Evolutionary conservation across 2,797 vertebrate species (phyloP).

Genomic region (Premnoplex brunnescens): DNA sequence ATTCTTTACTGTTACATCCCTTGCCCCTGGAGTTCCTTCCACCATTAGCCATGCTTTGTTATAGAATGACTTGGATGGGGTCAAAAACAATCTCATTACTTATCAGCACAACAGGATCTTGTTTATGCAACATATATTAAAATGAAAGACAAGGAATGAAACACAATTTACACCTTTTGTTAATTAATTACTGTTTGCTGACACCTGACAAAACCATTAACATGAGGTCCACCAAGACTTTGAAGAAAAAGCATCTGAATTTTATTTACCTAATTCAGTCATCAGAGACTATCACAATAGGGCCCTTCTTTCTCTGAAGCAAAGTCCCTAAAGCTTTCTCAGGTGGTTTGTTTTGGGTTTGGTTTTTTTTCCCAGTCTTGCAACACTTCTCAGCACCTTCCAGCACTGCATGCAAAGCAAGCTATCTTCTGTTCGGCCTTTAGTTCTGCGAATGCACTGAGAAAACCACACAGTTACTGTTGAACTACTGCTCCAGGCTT

Average conservation of each 20-base stretch:
- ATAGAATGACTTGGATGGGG: not conserved
- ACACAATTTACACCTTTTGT: not conserved
- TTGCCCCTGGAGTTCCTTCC: not conserved
- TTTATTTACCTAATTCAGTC: not conserved
- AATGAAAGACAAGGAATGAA: not conserved
- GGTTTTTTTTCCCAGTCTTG: not conserved
- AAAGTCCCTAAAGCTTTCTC: not conserved
- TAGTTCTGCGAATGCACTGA: not conserved
- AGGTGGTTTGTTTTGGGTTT: not conserved
- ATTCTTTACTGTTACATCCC: not conserved
- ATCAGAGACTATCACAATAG: not conserved
- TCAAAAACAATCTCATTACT: not conserved
- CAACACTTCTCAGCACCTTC: not conserved
- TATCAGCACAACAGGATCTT: not conserved
- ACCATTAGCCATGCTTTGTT: not conserved
- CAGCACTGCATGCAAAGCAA: not conserved
- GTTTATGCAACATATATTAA: not conserved
- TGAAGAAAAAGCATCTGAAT: not conserved
- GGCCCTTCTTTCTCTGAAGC: not conserved
- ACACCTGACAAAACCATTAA: not conserved
- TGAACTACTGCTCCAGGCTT: not conserved
- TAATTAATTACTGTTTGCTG: not conserved
- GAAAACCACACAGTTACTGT: not conserved
- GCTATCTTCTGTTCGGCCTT: not conserved
- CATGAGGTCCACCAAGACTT: rapidly evolving